Evolutionary conservation across 2,888 invertebrate genomes (phyloP).

Genomic region (Eutolmus rufibarbis): DNA sequence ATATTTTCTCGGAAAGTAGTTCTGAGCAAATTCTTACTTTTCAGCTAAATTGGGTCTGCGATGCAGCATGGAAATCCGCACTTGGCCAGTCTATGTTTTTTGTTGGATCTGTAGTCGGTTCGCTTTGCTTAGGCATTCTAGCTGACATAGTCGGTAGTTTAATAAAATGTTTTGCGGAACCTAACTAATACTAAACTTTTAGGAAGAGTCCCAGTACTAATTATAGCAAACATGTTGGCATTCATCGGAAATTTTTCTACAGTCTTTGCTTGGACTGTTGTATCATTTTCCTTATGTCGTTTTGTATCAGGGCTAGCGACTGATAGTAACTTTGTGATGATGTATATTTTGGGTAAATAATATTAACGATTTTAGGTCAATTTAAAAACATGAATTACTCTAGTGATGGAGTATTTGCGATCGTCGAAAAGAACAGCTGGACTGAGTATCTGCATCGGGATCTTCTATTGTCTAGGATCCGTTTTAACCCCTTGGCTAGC

Average conservation of each 20-base stretch:
- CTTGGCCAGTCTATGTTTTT: slow-evolving; percentile 71
- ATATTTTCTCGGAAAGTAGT: neutral
- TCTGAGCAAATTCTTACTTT: neutral
- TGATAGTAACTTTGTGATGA: slow-evolving; percentile 69
- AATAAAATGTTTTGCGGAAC: neutral
- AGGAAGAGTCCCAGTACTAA: slow-evolving; percentile 66
- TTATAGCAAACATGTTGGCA: slow-evolving; percentile 65
- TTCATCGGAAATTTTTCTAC: slow-evolving; percentile 66
- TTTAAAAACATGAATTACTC: neutral
- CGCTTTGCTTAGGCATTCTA: slow-evolving; percentile 66
- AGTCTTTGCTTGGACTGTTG: slow-evolving; percentile 62
- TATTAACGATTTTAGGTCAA: neutral
- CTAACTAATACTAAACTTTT: neutral
- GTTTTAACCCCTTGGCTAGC: slow-evolving; percentile 66
- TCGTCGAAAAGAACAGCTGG: slow-evolving; percentile 61
- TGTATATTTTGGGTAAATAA: slow-evolving; percentile 68
- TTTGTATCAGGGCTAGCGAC: slow-evolving; percentile 69
- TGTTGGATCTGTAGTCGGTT: slow-evolving; percentile 68
- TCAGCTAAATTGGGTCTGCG: slow-evolving; percentile 67
- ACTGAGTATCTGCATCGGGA: slow-evolving; percentile 68
- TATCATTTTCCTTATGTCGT: slow-evolving; percentile 64
- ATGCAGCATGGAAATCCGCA: slow-evolving; percentile 67
- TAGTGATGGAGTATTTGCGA: slow-evolving; percentile 63
- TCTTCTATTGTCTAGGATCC: slow-evolving; percentile 68
- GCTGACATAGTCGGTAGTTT: slow-evolving; percentile 65